Base-by-base conservation (phyloP, 2,113 vertebrate species). In the Lontra canadensis region DNA sequence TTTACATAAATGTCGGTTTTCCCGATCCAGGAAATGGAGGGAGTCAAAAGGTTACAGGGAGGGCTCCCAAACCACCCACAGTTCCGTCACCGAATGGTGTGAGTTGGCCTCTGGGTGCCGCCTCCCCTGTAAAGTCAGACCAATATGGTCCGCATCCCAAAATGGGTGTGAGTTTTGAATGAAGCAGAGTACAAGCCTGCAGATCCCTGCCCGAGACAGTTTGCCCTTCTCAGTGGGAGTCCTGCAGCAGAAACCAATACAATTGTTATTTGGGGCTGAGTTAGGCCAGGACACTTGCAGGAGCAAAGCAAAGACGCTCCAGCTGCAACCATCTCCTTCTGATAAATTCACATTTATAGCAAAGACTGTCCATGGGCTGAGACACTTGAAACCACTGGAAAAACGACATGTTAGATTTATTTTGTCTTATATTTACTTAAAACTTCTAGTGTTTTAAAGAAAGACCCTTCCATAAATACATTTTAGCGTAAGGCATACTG, bases 161-260 rank as follows among this genome's bases (percentile, higher is more conserved):
- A 52, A 44, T 8, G 42, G 29, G 3, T 12, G 11, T 3, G 36
- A 81, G 63, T 14, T 26, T 9, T 59, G 73, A 74, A 15, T 0
- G 21, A 74, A 11, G 57, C 44, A 1, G 34, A 20, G 59, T 2
- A 17, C 11, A 2, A 12, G 87, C 14, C 7, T 1, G 1, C 63
- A 20, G 9, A 4, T 1, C 39, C 39, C 15, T 21, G 57, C 6
- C 36, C 20, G 29, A n/a, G 3, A 26, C 11, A 29, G 83, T 12
- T 0, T 0, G 3, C 15, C 4, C 25, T 44, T 52, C 82, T 29
- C 71, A 3, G 2, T 0, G 9, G 47, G 47, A 9, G 2, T 0
- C 1, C 12, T 15, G 36, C 25, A 1, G 0, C 3, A 44, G 12
- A 15, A 6, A 9, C 9, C 4, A 23, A 49, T 3, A 3, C 12